A percentile compares a stretch with the other conserved stretches of the same genome.
Conservation (phyloP, 2,113 vertebrate species). For the Lutjanus erythropterus region DNA sequence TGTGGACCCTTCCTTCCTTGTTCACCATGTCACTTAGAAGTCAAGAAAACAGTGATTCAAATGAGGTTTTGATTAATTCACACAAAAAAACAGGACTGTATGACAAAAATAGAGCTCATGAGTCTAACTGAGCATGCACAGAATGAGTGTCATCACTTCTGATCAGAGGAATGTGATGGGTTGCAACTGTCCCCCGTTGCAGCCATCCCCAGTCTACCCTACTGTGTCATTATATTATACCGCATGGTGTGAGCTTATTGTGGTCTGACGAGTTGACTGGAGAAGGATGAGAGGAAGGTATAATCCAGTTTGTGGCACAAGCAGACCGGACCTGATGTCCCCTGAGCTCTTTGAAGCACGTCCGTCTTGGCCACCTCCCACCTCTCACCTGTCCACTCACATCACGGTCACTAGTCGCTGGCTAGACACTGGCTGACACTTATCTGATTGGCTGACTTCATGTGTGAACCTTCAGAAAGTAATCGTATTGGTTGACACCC, state of each 20-base stretch:
- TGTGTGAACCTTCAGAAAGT: constrained; percentile 64
- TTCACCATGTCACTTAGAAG: too few relatives aligned
- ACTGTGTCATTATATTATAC: constrained; percentile 17
- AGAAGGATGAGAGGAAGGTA: constrained; percentile 35
- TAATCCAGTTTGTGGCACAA: constrained; percentile 37
- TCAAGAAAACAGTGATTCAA: too few relatives aligned
- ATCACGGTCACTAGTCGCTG: constrained; percentile 51
- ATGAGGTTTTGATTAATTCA: too few relatives aligned
- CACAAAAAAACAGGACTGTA: too few relatives aligned
- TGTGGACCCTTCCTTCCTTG: too few relatives aligned
- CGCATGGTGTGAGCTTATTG: constrained; percentile 15
- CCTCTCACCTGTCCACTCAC: constrained; percentile 48
- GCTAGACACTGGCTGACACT: constrained; percentile 47
- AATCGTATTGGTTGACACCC: constrained; percentile 63
- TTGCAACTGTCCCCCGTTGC: too few relatives aligned
- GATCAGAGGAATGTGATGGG: too few relatives aligned
- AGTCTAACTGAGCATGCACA: too few relatives aligned
- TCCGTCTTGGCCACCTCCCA: constrained; percentile 33
- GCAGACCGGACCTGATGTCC: constrained; percentile 48
- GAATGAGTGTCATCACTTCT: too few relatives aligned
- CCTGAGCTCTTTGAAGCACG: constrained; percentile 56
- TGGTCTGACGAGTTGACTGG: constrained; percentile 46
- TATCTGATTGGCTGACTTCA: constrained; percentile 64
- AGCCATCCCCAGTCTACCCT: too few relatives aligned
- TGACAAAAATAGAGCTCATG: too few relatives aligned